phyloP scores from a whole-genome alignment of 2,888 invertebrate species.

The Meganola albula region DNA sequence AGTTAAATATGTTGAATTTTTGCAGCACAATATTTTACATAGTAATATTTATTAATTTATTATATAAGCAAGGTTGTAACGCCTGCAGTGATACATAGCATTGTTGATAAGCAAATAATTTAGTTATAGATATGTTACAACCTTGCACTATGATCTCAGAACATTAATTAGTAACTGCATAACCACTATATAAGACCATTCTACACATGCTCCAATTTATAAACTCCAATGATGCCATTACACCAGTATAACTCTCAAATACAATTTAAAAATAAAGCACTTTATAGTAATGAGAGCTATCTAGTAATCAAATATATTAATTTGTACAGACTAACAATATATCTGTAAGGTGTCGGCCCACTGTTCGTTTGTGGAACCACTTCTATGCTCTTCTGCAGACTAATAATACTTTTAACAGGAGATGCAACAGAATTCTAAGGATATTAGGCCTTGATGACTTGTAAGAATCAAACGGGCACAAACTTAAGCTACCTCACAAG shows the following conservation, averaged over 20 bases:
- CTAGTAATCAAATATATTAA: conserved; percentile 55
- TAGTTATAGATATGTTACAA: conserved; percentile 18
- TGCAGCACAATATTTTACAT: conserved; percentile 38
- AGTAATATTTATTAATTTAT: conserved; percentile 27
- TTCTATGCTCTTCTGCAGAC: conserved; percentile 41
- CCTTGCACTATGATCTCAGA: conserved; percentile 26
- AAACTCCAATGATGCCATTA: conserved; percentile 37
- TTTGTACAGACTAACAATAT: conserved; percentile 56
- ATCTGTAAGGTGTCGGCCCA: conserved; percentile 31
- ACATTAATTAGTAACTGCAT: conserved; percentile 28
- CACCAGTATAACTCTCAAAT: conserved; percentile 43
- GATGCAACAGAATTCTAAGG: conserved; percentile 25
- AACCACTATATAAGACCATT: conserved; percentile 14
- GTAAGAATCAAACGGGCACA: conserved; percentile 26
- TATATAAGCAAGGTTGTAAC: conserved; percentile 22
- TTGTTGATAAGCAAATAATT: conserved; percentile 4
- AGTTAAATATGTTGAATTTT: too few species aligned
- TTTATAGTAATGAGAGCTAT: conserved; percentile 53
- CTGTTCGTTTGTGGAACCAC: too few species aligned
- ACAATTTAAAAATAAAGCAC: conserved; percentile 56
- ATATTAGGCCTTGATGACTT: conserved; percentile 36
- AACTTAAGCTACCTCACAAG: conserved; percentile 34
- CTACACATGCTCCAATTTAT: conserved; percentile 18
- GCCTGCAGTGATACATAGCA: too few species aligned
- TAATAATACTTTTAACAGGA: conserved; percentile 32